Percentiles rank a stretch among this genome's conserved stretches.
Evolutionary conservation across 2,797 vertebrate species (phyloP).

Genomic region (Phataginus tricuspis): DNA sequence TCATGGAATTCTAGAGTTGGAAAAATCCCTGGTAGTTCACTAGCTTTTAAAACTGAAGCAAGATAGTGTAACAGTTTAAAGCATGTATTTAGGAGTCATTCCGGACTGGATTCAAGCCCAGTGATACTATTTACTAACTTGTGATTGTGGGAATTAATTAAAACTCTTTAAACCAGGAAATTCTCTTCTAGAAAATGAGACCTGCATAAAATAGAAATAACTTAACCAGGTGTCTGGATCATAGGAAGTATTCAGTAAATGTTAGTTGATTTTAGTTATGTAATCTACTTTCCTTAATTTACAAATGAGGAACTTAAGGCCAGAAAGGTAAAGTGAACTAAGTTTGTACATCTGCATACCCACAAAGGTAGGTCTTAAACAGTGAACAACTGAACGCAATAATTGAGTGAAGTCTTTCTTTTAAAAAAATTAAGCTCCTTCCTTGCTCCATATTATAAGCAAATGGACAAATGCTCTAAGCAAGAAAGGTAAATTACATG

Average conservation of each 20-base stretch:
- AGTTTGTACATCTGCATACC: not conserved
- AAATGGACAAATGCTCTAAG: not conserved
- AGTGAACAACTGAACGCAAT: not conserved
- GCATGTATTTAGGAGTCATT: not conserved
- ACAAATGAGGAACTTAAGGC: not conserved
- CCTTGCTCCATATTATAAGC: not conserved
- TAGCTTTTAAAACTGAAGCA: not conserved
- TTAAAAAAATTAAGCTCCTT: not conserved
- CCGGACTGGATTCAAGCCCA: not conserved
- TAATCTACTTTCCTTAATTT: not conserved
- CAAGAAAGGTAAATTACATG: not conserved
- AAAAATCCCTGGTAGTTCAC: not conserved
- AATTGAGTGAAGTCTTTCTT: not conserved
- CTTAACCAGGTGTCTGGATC: not conserved
- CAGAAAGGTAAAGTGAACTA: not conserved
- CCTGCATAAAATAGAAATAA: slow-evolving; percentile 25
- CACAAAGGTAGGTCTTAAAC: not conserved
- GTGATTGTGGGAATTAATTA: not conserved
- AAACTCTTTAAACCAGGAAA: not conserved
- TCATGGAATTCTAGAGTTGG: not conserved
- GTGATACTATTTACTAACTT: not conserved
- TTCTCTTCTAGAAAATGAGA: not conserved
- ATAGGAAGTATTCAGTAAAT: not conserved
- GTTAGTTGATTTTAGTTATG: slow-evolving; percentile 1
- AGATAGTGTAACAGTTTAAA: not conserved